Evolutionary conservation across 2,113 vertebrate species (phyloP).

Genomic region (Etia nguti): DNA sequence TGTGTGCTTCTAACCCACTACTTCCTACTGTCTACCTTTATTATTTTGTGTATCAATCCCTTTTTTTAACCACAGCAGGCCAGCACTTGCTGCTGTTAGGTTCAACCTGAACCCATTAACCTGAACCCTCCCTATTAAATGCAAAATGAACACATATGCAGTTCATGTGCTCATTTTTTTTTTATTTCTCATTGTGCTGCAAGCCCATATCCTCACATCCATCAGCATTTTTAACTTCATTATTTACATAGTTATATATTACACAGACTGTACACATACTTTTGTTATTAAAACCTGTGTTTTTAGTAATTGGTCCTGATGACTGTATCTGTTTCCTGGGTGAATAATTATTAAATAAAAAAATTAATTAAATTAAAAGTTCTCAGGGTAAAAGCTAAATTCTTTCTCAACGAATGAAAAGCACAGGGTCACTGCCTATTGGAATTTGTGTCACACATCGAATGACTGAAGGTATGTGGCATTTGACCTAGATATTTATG

Average conservation of each 20-base stretch:
- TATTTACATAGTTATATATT: too few relatives aligned
- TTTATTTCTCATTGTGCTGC: background rate
- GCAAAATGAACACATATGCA: background rate
- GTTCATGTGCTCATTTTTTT: background rate
- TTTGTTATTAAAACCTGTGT: background rate
- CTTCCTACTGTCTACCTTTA: background rate
- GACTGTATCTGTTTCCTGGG: background rate
- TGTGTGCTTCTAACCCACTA: background rate
- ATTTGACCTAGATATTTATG: slow-evolving; percentile 15
- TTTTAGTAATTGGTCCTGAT: background rate
- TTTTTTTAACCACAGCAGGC: background rate
- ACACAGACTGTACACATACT: background rate
- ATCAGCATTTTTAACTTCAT: background rate
- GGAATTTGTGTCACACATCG: background rate
- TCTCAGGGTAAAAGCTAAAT: background rate
- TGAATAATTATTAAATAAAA: background rate
- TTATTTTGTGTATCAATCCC: background rate
- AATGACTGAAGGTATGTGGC: background rate
- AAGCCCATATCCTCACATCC: background rate
- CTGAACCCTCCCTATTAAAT: background rate
- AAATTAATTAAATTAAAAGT: background rate
- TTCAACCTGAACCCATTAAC: background rate
- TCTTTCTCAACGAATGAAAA: background rate
- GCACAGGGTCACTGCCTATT: background rate
- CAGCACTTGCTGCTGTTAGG: background rate